These are phyloP conservation scores for Synanthedon andrenaeformis DNA, from an alignment of 2,888 invertebrate genomes.

Conservation along the genomic window DNA sequence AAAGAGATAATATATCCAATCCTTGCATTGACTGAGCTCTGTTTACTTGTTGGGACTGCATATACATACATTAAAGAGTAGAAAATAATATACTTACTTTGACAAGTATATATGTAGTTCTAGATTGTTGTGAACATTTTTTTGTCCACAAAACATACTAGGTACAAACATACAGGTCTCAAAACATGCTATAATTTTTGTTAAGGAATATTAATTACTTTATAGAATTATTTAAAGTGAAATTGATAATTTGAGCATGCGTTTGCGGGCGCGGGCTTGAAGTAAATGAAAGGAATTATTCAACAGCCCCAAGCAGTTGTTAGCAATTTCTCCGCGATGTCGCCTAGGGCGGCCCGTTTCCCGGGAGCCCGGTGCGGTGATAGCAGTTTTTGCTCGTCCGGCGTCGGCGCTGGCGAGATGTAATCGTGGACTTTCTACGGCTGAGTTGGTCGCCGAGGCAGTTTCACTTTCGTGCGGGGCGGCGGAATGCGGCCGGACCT, in stretches of 20 bases:
- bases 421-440: slow-evolving; percentile 68
- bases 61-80: no score
- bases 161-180: no score
- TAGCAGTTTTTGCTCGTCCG: slow-evolving; percentile 61
- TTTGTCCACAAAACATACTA: no score
- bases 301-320: slow-evolving; percentile 35
- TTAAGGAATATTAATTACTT: no score
- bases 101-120: no score
- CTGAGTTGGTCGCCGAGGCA: slow-evolving; percentile 46
- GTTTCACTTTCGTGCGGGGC: slow-evolving; percentile 66
- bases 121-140: no score
- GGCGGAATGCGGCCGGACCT: slow-evolving; percentile 67
- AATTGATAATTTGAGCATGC: slow-evolving; percentile 33
- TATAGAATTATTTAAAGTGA: slow-evolving; percentile 33
- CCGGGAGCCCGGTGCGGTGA: slow-evolving; percentile 48
- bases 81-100: no score
- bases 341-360: slow-evolving; percentile 52
- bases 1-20: no score
- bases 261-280: slow-evolving; percentile 18
- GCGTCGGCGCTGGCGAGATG: slow-evolving; percentile 43
- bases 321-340: slow-evolving; percentile 42
- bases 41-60: no score
- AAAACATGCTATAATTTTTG: no score
- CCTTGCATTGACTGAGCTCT: no score
- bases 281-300: slow-evolving; percentile 47